These are phyloP conservation scores for Acronicta leporina DNA, from an alignment of 2,888 invertebrate genomes.

Conservation along the genomic window DNA sequence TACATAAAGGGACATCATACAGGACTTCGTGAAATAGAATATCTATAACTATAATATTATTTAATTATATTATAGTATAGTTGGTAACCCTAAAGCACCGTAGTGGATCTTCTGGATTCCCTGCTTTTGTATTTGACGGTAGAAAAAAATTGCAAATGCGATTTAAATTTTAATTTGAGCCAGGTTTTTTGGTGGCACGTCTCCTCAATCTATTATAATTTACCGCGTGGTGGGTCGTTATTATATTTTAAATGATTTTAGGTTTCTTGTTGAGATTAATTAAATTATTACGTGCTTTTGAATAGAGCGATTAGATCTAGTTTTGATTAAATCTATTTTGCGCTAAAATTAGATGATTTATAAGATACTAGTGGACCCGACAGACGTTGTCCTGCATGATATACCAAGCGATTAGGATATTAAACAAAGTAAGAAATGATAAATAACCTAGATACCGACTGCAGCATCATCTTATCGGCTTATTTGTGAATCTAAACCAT, in stretches of 20 bases:
- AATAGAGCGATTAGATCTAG: slow-evolving; percentile 23
- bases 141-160: slow-evolving; percentile 55
- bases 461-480: too few species aligned
- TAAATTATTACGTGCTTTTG: slow-evolving; percentile 33
- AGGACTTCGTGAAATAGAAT: too few species aligned
- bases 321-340: slow-evolving; percentile 18
- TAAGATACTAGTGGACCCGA: too few species aligned
- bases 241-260: slow-evolving; percentile 50
- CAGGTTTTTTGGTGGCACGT: slow-evolving; percentile 45
- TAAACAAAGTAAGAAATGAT: too few species aligned
- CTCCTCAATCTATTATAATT: slow-evolving; percentile 44
- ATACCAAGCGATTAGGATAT: too few species aligned
- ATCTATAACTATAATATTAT: too few species aligned
- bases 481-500: too few species aligned
- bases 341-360: neutral
- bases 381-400: too few species aligned
- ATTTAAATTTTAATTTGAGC: slow-evolving; percentile 56
- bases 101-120: slow-evolving; percentile 13
- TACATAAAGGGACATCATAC: too few species aligned
- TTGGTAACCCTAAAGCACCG: too few species aligned
- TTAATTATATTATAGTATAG: too few species aligned
- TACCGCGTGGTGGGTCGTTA: slow-evolving; percentile 39
- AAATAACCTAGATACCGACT: too few species aligned
- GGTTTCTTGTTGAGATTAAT: slow-evolving; percentile 32
- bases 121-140: neutral